Evolutionary conservation across 2,888 invertebrate species (phyloP), one percentile per base, ranked within the genome.

Genomic region (Synergus laeviventris): DNA sequence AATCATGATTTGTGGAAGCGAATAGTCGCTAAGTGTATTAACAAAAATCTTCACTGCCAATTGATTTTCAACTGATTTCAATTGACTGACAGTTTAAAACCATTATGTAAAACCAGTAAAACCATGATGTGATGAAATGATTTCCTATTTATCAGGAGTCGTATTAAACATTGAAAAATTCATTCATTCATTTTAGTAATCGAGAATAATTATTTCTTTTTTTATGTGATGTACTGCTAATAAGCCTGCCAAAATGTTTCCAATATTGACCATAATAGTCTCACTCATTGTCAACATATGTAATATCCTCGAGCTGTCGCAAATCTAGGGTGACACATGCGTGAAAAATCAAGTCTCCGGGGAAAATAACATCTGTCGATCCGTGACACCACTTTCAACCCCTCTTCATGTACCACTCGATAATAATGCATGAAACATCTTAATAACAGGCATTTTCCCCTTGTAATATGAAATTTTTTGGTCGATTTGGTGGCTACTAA

Each of bases 321-420:
- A 82, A 78, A 81, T 79, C 79, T 76, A 79, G 62, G 76, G 82
- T 78, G 83, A 84, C 86, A 86, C 87, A 85, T 88, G 88, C 87
- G 88, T 88, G 86, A 82, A 87, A 84, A 88, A 88, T 87, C 81
- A 84, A 73, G 49, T 76, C 74, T 75, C 79, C 60, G 77, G 82
- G 82, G 82, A 82, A 81, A 83, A 82, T 81, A 81, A 85, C 87
- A 88, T 86, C 85, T 88, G 87, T 87, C 85, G 78, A 74, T 79
- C 80, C 81, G 82, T 77, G 80, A 80, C 79, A 80, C 79, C 82
- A 79, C 81, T 84, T 81, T 76, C 77, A 76, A 83, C 81, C 74
- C 78, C 78, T 59, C 73, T 81, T 45, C 81, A 75, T 79, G 76
- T 74, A 82, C 76, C 14, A 78, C 78, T 84, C 78, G 81, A 78